Percentiles rank a stretch among this genome's conserved stretches.
Conservation (phyloP, 2,113 vertebrate species). For the Myrmecophaga tridactyla region DNA sequence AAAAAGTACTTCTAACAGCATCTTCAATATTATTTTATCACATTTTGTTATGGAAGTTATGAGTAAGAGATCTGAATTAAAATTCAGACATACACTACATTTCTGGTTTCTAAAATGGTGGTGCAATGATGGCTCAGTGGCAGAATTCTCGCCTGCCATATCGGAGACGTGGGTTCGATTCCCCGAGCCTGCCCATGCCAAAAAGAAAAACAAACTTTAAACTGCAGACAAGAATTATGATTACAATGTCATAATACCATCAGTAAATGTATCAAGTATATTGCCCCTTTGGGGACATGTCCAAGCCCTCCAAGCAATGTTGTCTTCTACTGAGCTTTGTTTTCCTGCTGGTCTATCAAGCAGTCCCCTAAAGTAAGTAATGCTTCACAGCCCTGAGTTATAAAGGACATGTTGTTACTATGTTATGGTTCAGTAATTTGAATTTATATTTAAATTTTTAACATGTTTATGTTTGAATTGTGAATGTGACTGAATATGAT, state of each 20-base stretch:
- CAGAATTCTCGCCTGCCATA: too few relatives aligned
- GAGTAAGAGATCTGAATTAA: background rate
- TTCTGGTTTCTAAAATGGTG: background rate
- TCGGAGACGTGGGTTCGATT: too few relatives aligned
- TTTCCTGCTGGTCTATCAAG: background rate
- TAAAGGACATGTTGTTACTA: background rate
- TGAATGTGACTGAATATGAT: background rate
- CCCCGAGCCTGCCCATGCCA: too few relatives aligned
- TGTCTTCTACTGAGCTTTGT: background rate
- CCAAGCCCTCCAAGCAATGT: background rate
- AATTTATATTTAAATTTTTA: background rate
- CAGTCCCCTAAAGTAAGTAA: background rate
- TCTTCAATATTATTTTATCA: background rate
- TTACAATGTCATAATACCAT: background rate
- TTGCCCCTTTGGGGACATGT: background rate
- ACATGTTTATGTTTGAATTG: background rate
- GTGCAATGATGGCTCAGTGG: too few relatives aligned
- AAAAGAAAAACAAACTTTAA: too few relatives aligned
- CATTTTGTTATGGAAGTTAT: background rate
- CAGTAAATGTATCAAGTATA: background rate
- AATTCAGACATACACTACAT: background rate
- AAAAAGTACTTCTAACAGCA: background rate
- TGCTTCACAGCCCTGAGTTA: background rate
- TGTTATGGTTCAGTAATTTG: background rate
- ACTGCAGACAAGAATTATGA: background rate